These are phyloP conservation scores for Nesogale talazaci DNA, from an alignment of 2,113 vertebrate genomes.

Conservation along the genomic window DNA sequence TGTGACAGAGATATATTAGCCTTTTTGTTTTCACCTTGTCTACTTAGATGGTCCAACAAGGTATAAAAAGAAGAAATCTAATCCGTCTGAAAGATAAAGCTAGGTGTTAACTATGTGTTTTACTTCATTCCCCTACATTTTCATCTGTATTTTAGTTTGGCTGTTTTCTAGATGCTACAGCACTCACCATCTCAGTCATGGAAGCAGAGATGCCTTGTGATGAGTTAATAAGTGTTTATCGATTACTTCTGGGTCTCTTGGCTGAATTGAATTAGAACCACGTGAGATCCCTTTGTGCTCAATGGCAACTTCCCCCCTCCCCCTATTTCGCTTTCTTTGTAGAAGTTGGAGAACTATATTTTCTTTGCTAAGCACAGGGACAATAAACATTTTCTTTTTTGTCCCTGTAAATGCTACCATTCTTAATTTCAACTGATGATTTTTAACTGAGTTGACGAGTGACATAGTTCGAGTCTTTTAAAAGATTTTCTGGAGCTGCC, in stretches of 20 bases:
- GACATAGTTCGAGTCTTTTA: conserved; percentile 13
- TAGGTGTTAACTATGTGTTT: neutral
- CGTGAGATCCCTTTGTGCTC: conserved; percentile 21
- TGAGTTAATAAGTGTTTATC: conserved; percentile 71
- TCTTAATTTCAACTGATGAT: conserved; percentile 16
- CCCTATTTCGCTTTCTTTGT: neutral
- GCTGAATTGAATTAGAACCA: conserved; percentile 68
- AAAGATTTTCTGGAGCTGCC: neutral
- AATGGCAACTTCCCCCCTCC: neutral
- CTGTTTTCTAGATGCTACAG: conserved; percentile 42
- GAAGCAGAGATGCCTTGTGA: neutral
- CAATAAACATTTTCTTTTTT: conserved; percentile 48
- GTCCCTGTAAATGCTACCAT: conserved; percentile 41
- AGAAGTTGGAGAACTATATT: conserved; percentile 58
- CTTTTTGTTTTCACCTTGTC: neutral
- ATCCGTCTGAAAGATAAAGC: neutral
- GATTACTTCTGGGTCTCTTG: conserved; percentile 67
- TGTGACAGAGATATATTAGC: neutral
- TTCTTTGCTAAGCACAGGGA: conserved; percentile 36
- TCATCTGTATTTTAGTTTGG: neutral
- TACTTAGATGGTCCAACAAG: neutral
- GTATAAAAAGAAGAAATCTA: neutral
- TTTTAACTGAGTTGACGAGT: conserved; percentile 47
- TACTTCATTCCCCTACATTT: neutral
- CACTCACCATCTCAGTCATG: conserved; percentile 36